Conservation (phyloP, 2,113 vertebrate species). For the Coptodon rendalli region DNA sequence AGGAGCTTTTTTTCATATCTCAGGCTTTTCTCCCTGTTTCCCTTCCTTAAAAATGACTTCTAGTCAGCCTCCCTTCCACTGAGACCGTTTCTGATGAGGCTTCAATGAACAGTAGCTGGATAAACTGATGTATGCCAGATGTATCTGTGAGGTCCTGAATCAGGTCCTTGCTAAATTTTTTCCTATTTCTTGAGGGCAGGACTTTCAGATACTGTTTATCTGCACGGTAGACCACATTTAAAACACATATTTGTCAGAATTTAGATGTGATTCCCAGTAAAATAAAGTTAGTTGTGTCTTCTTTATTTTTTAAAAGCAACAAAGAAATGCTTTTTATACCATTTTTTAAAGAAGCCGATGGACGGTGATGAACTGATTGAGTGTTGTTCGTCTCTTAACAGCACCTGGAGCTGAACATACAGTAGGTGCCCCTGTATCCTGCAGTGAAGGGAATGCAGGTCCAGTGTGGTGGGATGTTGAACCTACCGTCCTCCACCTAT, state of each 20-base stretch:
- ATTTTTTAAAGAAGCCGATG: background rate
- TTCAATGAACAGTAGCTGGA: background rate
- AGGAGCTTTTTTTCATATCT: background rate
- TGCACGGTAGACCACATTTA: background rate
- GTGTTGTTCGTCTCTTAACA: slow-evolving; percentile 9
- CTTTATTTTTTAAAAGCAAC: background rate
- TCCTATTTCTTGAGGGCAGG: background rate
- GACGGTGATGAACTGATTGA: background rate
- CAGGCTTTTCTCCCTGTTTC: background rate
- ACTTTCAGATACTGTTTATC: background rate
- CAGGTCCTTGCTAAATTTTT: background rate
- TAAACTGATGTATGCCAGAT: background rate
- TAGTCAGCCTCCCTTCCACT: background rate
- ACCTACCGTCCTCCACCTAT: slow-evolving; percentile 16
- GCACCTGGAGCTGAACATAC: slow-evolving; percentile 9
- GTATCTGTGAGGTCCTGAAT: background rate
- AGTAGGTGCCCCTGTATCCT: slow-evolving; percentile 28
- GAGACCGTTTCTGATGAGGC: background rate
- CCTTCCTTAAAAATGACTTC: background rate
- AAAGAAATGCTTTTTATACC: background rate
- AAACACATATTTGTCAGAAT: background rate
- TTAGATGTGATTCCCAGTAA: background rate
- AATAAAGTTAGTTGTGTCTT: background rate
- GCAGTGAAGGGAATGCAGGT: slow-evolving; percentile 5
- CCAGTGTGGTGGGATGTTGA: slow-evolving; percentile 34